Conservation (phyloP, 2,888 invertebrate genomes). For the Abrostola tripartita region DNA sequence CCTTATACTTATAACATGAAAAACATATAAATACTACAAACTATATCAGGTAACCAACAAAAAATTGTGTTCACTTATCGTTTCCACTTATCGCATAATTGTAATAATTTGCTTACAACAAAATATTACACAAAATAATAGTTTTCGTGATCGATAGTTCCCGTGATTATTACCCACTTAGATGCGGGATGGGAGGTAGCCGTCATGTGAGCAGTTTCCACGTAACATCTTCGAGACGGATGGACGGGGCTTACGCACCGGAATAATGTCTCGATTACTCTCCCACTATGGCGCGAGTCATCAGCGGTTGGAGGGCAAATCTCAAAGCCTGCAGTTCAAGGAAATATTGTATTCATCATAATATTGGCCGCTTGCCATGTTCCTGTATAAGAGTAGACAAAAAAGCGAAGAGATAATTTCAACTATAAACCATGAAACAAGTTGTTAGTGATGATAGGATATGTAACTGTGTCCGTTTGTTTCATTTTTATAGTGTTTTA, state of each 20-base stretch:
- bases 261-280: constrained; percentile 82
- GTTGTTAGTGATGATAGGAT: not conserved
- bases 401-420: not conserved
- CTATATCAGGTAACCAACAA: not conserved
- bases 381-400: not conserved
- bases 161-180: constrained; percentile 57
- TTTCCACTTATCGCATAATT: too few relatives aligned
- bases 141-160: constrained; percentile 26
- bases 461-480: too few relatives aligned
- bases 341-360: not conserved
- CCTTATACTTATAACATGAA: too few relatives aligned
- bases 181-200: constrained; percentile 47
- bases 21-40: too few relatives aligned
- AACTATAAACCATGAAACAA: not conserved
- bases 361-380: not conserved
- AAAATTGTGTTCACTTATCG: not conserved
- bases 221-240: constrained; percentile 69
- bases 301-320: constrained; percentile 33
- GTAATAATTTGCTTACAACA: not conserved
- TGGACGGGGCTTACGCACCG: constrained; percentile 75
- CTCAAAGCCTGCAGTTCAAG: not conserved
- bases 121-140: constrained; percentile 20
- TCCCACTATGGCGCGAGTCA: constrained; percentile 52
- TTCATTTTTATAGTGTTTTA: too few relatives aligned
- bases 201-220: constrained; percentile 71